Base-by-base conservation (phyloP, 2,888 invertebrate species). In the Phyto melanocephala region DNA sequence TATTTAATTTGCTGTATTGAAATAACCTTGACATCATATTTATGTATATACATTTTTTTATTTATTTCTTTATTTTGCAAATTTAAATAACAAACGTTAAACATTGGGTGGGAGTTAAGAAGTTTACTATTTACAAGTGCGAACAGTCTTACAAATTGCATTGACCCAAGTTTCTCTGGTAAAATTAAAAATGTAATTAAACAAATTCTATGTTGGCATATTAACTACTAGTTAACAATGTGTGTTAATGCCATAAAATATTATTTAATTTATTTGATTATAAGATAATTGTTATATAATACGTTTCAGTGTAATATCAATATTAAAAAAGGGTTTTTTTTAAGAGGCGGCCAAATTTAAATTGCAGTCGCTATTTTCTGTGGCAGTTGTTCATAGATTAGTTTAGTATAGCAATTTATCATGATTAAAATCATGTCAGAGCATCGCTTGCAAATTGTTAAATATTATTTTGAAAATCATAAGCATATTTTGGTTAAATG, bases 11-110 rank as follows among this genome's bases (percentile, higher is more conserved):
- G 65, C 62, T 78, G 67, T 56, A 33, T 62, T 52, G 20, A 74
- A 47, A 15, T 45, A 58, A 65, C 81, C 78, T 81, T 81, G 68
- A 65, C 78, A 56, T 78, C 78, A 78, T 67, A 74, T 78, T 78
- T 70, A 20, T 75, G 52, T 70, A 52, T 45, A 45, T 58, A 4
- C 20, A 20, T n/a, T n/a, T n/a, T n/a, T n/a, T n/a, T n/a, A 17
- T 24, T 7, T 24, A 5, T 28, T 54, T 71, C 56, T 47, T 63
- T 72, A 56, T 74, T 28, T 28, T 72, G 71, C 33, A 54, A n/a
- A 45, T 65, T 76, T 47, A 24, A 24, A 33, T 24, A 72, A 72
- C 4, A 13, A 56, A 37, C 37, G 5, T 52, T 52, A 20, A 28
- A 33, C 47, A 13, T 37, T 56, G 22, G 28, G 42, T 76, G 58